Base-by-base conservation (phyloP, 2,888 invertebrate species). In the Lutraria lutraria region DNA sequence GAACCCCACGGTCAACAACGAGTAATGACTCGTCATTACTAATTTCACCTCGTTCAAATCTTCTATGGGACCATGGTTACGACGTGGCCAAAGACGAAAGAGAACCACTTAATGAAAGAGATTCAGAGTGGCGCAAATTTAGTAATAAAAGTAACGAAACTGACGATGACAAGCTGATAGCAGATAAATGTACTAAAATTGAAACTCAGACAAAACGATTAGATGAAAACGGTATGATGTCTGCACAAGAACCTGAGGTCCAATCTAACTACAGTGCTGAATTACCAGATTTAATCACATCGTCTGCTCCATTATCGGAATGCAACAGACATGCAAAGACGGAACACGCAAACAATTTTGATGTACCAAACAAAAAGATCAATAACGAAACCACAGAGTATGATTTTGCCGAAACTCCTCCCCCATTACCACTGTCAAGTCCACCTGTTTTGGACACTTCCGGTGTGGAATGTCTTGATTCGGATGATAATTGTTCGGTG, bases 151-250 rank as follows among this genome's bases (percentile, higher is more conserved):
- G 88, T 56, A 89, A 89, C 43, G 88, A 86, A 89, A 92, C 90
- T 53, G 90, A 90, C 52, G 92, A 92, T 79, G 92, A 92, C 53
- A 92, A 92, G 79, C 53, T 92, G 4, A 81, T 83, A n/a, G 90
- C 85, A 34, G 90, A 92, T 81, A 85, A 68, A 68, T 63, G 84
- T 53, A 34, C 63, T n/a, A 88, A 81, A 85, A 63, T 52, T 56
- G 53, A 88, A 34, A 31, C 8, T 76, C 29, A 68, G 86, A 81
- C 34, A 52, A 68, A 29, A 25, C 81, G 15, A 34, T 31, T 53
- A 60, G 43, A 63, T 29, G 52, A 21, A 29, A 81, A 52, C 10
- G 21, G 12, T 25, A 16, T 52, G 53, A 21, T 53, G n/a, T 15
- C 25, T 53, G 43, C 12, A 25, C n/a, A 15, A 0, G 54, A 81